These are phyloP conservation scores for Scolopax rusticola DNA, from an alignment of 2,797 vertebrate genomes.

Conservation along the genomic window DNA sequence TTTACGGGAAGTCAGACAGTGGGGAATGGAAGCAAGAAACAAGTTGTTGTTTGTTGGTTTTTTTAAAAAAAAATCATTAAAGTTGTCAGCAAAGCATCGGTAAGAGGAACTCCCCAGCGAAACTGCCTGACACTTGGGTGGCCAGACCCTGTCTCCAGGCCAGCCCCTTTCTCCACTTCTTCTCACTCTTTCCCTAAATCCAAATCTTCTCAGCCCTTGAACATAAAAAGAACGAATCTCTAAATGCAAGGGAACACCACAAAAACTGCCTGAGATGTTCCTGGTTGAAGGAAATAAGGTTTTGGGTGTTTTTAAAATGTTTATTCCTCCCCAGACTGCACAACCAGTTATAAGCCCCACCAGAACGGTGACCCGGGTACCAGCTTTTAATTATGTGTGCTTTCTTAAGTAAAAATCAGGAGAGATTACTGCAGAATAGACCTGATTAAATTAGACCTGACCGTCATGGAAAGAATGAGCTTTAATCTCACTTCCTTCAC, in stretches of 20 bases:
- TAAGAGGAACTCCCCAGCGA: background rate
- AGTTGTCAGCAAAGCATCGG: background rate
- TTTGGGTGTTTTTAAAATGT: fast-evolving
- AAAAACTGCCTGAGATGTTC: background rate
- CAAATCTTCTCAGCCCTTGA: background rate
- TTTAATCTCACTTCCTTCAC: slow-evolving; percentile 58
- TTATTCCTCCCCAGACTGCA: background rate
- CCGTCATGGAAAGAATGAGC: slow-evolving; percentile 35
- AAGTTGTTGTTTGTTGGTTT: background rate
- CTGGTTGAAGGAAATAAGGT: background rate
- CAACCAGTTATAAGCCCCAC: fast-evolving
- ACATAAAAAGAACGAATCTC: background rate
- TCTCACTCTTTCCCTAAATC: background rate
- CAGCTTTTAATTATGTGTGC: background rate
- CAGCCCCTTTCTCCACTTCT: background rate
- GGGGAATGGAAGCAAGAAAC: background rate
- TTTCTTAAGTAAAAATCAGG: background rate
- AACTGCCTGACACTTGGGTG: background rate
- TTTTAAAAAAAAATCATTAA: background rate
- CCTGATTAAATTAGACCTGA: background rate
- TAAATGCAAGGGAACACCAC: background rate
- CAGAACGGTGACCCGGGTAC: background rate
- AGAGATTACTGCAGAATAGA: background rate
- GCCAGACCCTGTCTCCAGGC: background rate
- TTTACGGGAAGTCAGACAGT: background rate